Conservation (phyloP, 1,140 invertebrate genomes). For the Cotesia chilonis region DNA sequence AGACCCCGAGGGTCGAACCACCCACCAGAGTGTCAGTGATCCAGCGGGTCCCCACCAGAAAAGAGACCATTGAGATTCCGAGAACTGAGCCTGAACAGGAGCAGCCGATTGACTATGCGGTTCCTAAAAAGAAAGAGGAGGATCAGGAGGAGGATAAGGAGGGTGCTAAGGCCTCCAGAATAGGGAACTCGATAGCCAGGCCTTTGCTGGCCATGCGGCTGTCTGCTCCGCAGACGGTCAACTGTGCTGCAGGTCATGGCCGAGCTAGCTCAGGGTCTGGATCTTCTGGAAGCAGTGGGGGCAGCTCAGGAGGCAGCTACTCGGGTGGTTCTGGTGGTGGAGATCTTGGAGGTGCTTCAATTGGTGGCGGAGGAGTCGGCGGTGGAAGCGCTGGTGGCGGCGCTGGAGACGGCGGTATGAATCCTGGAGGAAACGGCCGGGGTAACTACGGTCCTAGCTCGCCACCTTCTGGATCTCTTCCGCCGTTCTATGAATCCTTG, state of each 20-base stretch:
- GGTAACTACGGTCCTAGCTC: constrained; percentile 85
- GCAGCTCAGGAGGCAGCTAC: constrained; percentile 64
- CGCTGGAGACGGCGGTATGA: constrained; percentile 75
- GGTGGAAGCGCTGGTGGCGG: constrained; percentile 71
- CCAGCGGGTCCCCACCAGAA: constrained; percentile 73
- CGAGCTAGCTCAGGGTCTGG: constrained; percentile 61
- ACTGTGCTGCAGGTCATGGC: constrained; percentile 80
- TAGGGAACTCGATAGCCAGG: constrained; percentile 62
- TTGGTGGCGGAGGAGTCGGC: constrained; percentile 64
- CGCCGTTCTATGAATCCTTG: constrained; percentile 85
- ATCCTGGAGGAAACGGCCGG: constrained; percentile 75
- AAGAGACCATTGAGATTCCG: constrained; percentile 56
- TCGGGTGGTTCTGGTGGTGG: constrained; percentile 62
- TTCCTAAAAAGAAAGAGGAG: constrained; percentile 79
- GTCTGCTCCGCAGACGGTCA: constrained; percentile 53
- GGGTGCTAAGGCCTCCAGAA: constrained; percentile 68
- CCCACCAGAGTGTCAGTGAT: constrained; percentile 78
- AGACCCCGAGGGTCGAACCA: constrained; percentile 59
- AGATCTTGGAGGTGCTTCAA: constrained; percentile 63
- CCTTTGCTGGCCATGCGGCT: constrained; percentile 59
- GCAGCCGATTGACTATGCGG: constrained; percentile 87
- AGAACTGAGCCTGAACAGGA: constrained; percentile 70
- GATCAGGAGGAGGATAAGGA: constrained; percentile 72
- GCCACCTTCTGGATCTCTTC: constrained; percentile 81
- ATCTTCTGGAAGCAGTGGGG: constrained; percentile 62